These are phyloP conservation scores for Piprites chloris DNA, from an alignment of 2,113 vertebrate species.

Conservation along the genomic window DNA sequence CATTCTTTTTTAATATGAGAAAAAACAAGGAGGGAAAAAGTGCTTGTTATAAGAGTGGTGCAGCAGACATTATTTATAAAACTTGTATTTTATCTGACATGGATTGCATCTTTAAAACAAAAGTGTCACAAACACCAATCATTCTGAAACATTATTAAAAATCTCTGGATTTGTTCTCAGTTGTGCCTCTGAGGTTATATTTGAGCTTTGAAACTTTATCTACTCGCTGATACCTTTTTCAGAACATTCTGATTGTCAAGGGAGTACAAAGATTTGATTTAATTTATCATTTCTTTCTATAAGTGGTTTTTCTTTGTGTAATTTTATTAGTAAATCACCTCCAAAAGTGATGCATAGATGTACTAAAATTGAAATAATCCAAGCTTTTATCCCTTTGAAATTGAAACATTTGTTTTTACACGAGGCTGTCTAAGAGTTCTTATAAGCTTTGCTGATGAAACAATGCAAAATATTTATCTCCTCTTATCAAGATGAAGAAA, in stretches of 20 bases:
- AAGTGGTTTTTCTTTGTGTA: neutral
- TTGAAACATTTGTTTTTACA: neutral
- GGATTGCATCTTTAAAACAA: neutral
- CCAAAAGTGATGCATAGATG: neutral
- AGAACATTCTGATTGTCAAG: neutral
- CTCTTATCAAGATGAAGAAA: neutral
- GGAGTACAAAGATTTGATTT: neutral
- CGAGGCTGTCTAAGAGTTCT: neutral
- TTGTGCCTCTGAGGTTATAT: neutral
- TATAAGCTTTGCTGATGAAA: neutral
- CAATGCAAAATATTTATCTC: neutral
- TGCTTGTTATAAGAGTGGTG: neutral
- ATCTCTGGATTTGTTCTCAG: neutral
- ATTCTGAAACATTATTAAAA: neutral
- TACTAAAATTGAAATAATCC: neutral
- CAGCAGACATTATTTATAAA: neutral
- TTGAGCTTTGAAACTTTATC: neutral
- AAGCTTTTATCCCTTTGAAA: neutral
- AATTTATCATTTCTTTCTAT: neutral
- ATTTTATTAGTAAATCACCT: neutral
- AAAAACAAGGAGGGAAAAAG: neutral
- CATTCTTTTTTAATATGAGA: neutral
- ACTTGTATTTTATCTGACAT: constrained; percentile 1
- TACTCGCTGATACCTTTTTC: neutral
- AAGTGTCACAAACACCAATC: neutral